Evolutionary conservation across 1,140 invertebrate species (phyloP).

Genomic region (Coboldia fuscipes): DNA sequence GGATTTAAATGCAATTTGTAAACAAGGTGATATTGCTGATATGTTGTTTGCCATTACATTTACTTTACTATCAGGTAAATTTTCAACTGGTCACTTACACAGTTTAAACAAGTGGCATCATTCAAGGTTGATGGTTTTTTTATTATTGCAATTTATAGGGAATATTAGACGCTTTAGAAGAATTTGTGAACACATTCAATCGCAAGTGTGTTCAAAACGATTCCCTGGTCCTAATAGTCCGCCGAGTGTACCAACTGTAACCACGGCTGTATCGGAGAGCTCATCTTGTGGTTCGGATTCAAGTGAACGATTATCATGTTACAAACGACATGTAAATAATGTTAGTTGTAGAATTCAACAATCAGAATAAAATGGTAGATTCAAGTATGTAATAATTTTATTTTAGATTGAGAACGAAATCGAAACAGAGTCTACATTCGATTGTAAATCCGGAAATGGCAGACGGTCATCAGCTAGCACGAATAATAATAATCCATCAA

Average conservation of each 20-base stretch:
- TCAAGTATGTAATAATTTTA: too few relatives aligned
- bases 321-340: constrained; percentile 18
- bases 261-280: constrained; percentile 33
- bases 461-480: constrained; percentile 31
- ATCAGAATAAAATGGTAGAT: too few relatives aligned
- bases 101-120: background rate
- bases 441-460: constrained; percentile 31
- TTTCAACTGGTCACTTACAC: background rate
- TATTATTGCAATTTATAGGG: constrained; percentile 30
- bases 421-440: constrained; percentile 35
- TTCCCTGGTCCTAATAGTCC: constrained; percentile 31
- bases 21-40: constrained; percentile 52
- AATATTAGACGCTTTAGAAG: constrained; percentile 85
- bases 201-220: constrained; percentile 46
- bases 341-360: too few relatives aligned
- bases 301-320: constrained; percentile 41
- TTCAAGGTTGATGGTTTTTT: background rate
- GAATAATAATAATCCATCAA: constrained; percentile 30
- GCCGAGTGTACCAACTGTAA: constrained; percentile 36
- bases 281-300: constrained; percentile 66
- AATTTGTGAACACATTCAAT: constrained; percentile 91
- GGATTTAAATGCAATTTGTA: constrained; percentile 46
- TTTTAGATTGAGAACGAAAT: constrained; percentile 35
- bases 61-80: constrained; percentile 78
- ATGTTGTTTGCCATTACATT: constrained; percentile 87